Percentiles rank a stretch among this genome's conserved stretches.
Conservation (phyloP, 1,140 invertebrate species). For the Hyles vespertilio region DNA sequence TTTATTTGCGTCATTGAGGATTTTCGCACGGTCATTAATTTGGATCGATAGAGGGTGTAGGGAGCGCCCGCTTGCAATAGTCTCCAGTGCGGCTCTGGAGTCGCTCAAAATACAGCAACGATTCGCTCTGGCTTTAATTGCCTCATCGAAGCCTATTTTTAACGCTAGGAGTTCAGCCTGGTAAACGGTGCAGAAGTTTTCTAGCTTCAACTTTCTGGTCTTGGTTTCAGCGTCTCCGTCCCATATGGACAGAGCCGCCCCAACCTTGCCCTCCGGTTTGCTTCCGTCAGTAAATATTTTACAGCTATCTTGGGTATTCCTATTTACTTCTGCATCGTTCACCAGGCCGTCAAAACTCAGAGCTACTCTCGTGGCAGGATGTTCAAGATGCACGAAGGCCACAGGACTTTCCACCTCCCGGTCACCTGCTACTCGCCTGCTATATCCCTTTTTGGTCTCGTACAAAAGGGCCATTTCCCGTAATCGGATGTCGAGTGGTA, state of each 20-base stretch:
- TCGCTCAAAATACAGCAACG: not conserved
- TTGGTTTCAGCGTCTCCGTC: not conserved
- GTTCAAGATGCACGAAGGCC: not conserved
- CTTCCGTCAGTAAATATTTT: conserved; percentile 5
- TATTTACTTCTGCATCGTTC: not conserved
- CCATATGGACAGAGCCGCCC: not conserved
- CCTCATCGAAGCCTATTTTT: not conserved
- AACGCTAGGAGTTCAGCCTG: not conserved
- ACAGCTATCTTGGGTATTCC: not conserved
- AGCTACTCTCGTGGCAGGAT: too few species aligned
- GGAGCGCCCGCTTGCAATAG: not conserved
- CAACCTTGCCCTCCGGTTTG: not conserved
- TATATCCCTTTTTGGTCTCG: not conserved
- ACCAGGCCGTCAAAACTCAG: not conserved
- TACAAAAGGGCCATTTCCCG: not conserved
- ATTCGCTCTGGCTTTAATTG: not conserved
- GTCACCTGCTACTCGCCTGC: not conserved
- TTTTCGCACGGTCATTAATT: not conserved
- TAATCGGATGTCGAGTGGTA: not conserved
- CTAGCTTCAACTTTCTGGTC: not conserved
- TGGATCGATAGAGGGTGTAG: not conserved
- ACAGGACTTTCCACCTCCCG: too few species aligned
- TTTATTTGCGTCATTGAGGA: not conserved
- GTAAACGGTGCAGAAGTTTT: not conserved
- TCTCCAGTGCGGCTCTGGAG: not conserved